These are phyloP conservation scores for Corythaixoides concolor DNA, from an alignment of 2,113 vertebrate species.

Conservation along the genomic window DNA sequence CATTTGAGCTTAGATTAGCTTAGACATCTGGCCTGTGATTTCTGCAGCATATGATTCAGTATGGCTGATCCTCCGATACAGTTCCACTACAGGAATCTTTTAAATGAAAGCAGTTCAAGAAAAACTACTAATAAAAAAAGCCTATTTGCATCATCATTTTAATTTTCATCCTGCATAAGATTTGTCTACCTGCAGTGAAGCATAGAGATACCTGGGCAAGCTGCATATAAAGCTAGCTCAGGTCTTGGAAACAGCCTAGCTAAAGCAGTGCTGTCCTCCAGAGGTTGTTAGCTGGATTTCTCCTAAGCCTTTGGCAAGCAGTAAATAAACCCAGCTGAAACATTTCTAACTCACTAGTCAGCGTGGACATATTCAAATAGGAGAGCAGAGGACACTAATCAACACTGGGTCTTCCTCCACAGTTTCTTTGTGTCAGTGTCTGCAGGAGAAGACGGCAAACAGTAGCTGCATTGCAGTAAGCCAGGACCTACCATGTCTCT, in stretches of 20 bases:
- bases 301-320: background rate
- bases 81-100: background rate
- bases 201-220: background rate
- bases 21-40: background rate
- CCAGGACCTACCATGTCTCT: background rate
- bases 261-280: background rate
- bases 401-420: background rate
- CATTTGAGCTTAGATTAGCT: background rate
- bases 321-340: background rate
- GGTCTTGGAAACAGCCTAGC: background rate
- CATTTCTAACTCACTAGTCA: background rate
- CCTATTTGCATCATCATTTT: background rate
- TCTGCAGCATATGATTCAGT: background rate
- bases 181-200: background rate
- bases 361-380: background rate
- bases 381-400: background rate
- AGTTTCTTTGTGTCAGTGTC: background rate
- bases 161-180: rapidly evolving
- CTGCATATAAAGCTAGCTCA: background rate
- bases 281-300: background rate
- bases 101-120: background rate
- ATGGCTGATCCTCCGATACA: background rate
- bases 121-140: background rate
- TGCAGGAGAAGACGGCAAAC: background rate
- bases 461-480: background rate